Evolutionary conservation across 2,888 invertebrate species (phyloP).

Genomic region (Leptopilina drosophilae): DNA sequence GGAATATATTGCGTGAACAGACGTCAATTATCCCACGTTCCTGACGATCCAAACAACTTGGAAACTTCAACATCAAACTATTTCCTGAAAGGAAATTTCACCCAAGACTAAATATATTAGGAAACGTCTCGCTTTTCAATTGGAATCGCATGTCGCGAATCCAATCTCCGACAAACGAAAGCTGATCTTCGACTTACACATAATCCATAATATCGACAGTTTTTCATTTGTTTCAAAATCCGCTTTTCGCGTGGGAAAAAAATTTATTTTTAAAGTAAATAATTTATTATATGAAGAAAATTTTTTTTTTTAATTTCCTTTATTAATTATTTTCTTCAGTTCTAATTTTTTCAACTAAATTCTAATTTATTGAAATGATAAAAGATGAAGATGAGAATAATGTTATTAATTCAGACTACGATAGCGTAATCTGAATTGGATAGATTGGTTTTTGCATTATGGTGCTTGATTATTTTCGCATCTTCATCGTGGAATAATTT

Average conservation of each 20-base stretch:
- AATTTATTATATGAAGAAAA: no score
- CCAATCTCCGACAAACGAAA: background rate
- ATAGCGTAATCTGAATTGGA: no score
- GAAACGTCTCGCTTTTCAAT: slow-evolving; percentile 26
- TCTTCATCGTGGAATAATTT: no score
- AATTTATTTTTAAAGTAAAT: background rate
- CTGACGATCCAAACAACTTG: slow-evolving; percentile 24
- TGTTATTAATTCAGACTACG: no score
- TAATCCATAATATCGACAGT: background rate
- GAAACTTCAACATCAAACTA: slow-evolving; percentile 25
- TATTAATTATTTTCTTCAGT: no score
- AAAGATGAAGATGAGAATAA: no score
- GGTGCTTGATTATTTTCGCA: no score
- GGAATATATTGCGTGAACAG: slow-evolving; percentile 30
- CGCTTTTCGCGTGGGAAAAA: background rate
- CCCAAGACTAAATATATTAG: slow-evolving; percentile 21
- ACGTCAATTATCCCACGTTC: slow-evolving; percentile 28
- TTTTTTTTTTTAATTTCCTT: no score
- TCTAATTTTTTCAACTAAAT: no score
- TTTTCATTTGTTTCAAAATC: background rate
- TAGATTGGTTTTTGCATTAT: no score
- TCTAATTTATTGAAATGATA: no score
- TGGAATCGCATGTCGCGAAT: slow-evolving; percentile 5
- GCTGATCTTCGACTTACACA: slow-evolving; percentile 9
- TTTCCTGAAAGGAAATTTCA: slow-evolving; percentile 15